phyloP scores from a whole-genome alignment of 30 jellyfish, hydroid and myxozoan genomes.

The Chrysaora quinquecirrha region DNA sequence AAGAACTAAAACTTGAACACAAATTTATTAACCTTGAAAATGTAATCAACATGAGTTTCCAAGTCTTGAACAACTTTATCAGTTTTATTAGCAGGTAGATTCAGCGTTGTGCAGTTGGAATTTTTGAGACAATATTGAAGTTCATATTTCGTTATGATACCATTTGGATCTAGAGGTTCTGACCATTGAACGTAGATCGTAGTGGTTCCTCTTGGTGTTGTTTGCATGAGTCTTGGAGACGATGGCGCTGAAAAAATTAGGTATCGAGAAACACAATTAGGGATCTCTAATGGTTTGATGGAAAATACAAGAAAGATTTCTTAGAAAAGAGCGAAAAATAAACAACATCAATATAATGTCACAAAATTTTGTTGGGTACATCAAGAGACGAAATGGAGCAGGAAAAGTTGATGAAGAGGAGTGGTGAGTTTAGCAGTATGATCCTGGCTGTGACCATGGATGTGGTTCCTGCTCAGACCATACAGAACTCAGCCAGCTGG shows the following conservation, averaged over 20 bases:
- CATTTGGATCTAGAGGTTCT: slow-evolving; percentile 54
- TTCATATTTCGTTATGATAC: slow-evolving; percentile 43
- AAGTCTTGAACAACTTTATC: slow-evolving; percentile 2
- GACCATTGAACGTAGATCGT: slow-evolving; percentile 48
- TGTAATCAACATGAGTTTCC: slow-evolving; percentile 38
- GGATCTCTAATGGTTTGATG: too few relatives aligned
- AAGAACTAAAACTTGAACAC: background rate
- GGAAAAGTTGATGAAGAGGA: too few relatives aligned
- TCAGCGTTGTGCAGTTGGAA: slow-evolving; percentile 11
- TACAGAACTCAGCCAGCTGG: too few relatives aligned
- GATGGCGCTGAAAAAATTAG: slow-evolving; percentile 49
- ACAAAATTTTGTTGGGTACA: too few relatives aligned
- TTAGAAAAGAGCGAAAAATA: too few relatives aligned
- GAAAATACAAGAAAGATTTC: too few relatives aligned
- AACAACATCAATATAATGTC: too few relatives aligned
- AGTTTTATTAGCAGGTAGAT: slow-evolving; percentile 14
- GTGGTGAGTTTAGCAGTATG: too few relatives aligned
- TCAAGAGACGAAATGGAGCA: too few relatives aligned
- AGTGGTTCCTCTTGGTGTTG: slow-evolving; percentile 29
- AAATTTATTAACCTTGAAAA: slow-evolving; percentile 44
- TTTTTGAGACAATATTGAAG: slow-evolving; percentile 13
- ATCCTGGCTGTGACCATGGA: too few relatives aligned
- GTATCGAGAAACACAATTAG: too few relatives aligned
- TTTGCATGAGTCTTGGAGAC: slow-evolving; percentile 21
- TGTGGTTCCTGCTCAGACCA: too few relatives aligned